These are phyloP conservation scores for Cassiopea xamachana DNA, from an alignment of 30 jellyfish, hydroid and myxozoan genomes.

Conservation along the genomic window DNA sequence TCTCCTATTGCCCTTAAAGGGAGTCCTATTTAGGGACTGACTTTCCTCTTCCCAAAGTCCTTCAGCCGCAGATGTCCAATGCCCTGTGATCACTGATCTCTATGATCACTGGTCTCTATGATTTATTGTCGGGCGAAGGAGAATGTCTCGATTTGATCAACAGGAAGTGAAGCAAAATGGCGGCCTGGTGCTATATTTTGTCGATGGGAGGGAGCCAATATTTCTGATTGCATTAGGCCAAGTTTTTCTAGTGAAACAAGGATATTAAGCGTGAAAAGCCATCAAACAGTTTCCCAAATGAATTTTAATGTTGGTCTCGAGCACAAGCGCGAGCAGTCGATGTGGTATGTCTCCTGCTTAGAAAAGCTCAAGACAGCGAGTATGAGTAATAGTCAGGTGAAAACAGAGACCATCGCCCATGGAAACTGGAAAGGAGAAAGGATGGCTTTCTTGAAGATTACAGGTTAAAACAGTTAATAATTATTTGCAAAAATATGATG, in stretches of 20 bases:
- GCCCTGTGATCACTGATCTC: too few relatives aligned
- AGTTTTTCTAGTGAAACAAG: background rate
- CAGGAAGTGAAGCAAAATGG: constrained; percentile 12
- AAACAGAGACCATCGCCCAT: constrained; percentile 71
- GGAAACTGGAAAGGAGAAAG: constrained; percentile 81
- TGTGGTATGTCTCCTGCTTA: constrained; percentile 63
- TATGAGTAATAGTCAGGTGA: constrained; percentile 13
- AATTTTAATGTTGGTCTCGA: constrained; percentile 31
- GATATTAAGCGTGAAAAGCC: background rate
- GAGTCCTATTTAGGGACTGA: too few relatives aligned
- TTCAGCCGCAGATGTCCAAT: too few relatives aligned
- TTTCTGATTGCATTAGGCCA: background rate
- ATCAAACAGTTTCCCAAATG: background rate
- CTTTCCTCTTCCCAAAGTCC: too few relatives aligned
- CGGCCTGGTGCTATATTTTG: background rate
- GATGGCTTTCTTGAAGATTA: constrained; percentile 57
- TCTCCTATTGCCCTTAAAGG: too few relatives aligned
- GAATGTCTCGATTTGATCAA: constrained; percentile 7
- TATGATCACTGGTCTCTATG: too few relatives aligned
- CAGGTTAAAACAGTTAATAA: constrained; percentile 10
- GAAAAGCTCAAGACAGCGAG: constrained; percentile 3
- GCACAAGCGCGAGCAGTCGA: constrained; percentile 27
- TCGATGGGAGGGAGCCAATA: background rate
- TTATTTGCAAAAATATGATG: background rate
- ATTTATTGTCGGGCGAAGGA: background rate